A percentile compares a stretch with the other conserved stretches of the same genome.
These are phyloP conservation scores for Philotrypesis tridentata DNA, from an alignment of 1,140 invertebrate species.

Conservation along the genomic window DNA sequence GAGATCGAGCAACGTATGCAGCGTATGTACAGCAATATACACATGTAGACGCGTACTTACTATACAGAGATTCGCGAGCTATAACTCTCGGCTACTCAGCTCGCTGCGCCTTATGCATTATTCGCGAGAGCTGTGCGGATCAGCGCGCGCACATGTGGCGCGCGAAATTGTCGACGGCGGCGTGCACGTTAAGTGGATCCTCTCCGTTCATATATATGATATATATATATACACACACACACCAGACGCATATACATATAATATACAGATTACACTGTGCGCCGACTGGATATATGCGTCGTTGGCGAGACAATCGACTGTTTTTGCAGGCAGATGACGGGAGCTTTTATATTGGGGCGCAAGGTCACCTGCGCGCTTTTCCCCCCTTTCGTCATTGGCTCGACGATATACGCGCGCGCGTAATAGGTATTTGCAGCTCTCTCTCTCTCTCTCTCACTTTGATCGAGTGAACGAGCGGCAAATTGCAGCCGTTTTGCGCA, in stretches of 20 bases:
- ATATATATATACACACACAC: too few species aligned
- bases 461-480: background rate
- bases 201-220: background rate
- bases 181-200: background rate
- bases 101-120: background rate
- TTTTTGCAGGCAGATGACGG: slow-evolving; percentile 1
- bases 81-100: background rate
- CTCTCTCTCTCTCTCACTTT: slow-evolving; percentile 9
- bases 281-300: too few species aligned
- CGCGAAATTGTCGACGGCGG: background rate
- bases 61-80: background rate
- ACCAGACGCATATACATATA: too few species aligned
- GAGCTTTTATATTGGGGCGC: background rate
- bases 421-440: background rate
- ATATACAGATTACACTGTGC: too few species aligned
- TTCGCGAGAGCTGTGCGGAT: too few species aligned
- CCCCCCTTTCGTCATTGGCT: background rate
- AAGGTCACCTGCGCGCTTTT: slow-evolving; percentile 25
- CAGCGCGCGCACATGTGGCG: background rate
- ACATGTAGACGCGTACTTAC: too few species aligned
- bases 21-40: too few species aligned
- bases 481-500: background rate
- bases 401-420: background rate
- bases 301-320: background rate
- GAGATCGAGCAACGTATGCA: too few species aligned